phyloP scores from a whole-genome alignment of 2,797 vertebrate species.

The Platalea minor region DNA sequence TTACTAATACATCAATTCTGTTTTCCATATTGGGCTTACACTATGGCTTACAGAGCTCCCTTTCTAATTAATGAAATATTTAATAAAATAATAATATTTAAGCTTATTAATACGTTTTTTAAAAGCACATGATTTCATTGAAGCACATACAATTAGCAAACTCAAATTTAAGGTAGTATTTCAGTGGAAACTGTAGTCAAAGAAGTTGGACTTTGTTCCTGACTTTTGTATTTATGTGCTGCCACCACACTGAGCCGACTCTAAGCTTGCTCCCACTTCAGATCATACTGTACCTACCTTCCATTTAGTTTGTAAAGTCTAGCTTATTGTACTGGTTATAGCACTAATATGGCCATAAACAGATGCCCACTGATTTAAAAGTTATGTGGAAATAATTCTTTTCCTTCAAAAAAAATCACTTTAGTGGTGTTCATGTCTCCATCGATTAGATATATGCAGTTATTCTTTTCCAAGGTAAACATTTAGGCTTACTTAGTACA shows the following conservation, averaged over 20 bases:
- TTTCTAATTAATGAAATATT: conserved; percentile 23
- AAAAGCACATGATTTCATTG: background rate
- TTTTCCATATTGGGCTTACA: conserved; percentile 5
- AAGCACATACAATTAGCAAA: background rate
- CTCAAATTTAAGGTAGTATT: background rate
- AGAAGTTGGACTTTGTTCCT: background rate
- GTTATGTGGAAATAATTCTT: background rate
- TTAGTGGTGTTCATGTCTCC: background rate
- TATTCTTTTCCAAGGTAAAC: background rate
- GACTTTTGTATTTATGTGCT: background rate
- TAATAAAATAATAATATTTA: background rate
- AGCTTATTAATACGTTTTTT: background rate
- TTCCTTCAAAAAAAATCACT: conserved; percentile 10
- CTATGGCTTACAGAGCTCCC: background rate
- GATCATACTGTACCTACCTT: background rate
- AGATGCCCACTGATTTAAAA: background rate
- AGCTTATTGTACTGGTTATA: background rate
- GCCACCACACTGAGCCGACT: background rate
- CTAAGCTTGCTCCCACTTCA: background rate
- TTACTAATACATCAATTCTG: conserved; percentile 14
- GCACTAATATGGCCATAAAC: background rate
- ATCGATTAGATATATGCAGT: background rate
- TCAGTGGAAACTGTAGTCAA: background rate
- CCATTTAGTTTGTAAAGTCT: background rate
- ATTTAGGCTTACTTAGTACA: background rate